Percentiles rank a stretch among this genome's conserved stretches.
These are phyloP conservation scores for Cheilosia scutellata DNA, from an alignment of 2,888 invertebrate species.

Conservation along the genomic window DNA sequence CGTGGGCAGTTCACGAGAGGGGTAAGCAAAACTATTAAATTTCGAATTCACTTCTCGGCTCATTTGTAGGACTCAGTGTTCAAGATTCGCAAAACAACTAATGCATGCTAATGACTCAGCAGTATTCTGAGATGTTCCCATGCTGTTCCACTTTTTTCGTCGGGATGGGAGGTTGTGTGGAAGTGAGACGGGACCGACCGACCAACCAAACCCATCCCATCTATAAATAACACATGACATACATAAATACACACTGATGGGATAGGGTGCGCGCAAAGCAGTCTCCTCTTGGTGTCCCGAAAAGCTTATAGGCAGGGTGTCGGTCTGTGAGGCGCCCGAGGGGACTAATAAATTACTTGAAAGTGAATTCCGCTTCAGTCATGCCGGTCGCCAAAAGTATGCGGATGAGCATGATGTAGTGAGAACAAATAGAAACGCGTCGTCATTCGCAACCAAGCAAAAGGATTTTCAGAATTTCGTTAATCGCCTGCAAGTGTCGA, in stretches of 20 bases:
- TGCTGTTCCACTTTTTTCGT: slow-evolving; percentile 48
- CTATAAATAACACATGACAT: slow-evolving; percentile 75
- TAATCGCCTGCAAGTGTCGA: slow-evolving; percentile 70
- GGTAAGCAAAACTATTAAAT: slow-evolving; percentile 10
- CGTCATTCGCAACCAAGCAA: slow-evolving; percentile 63
- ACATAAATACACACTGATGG: slow-evolving; percentile 56
- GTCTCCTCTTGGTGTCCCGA: slow-evolving; percentile 41
- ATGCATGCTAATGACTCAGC: slow-evolving; percentile 70
- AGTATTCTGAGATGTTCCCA: slow-evolving; percentile 47
- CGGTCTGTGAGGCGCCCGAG: slow-evolving; percentile 38
- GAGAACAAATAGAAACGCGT: slow-evolving; percentile 72
- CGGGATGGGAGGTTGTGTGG: slow-evolving; percentile 37
- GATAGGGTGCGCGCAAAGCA: slow-evolving; percentile 41
- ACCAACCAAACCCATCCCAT: slow-evolving; percentile 50
- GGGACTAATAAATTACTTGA: slow-evolving; percentile 71
- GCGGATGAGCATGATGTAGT: slow-evolving; percentile 72
- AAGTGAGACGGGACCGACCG: slow-evolving; percentile 10
- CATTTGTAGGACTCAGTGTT: slow-evolving; percentile 40
- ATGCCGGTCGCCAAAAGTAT: slow-evolving; percentile 73
- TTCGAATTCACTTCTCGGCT: slow-evolving; percentile 38
- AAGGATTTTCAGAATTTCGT: slow-evolving; percentile 71
- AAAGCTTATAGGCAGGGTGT: slow-evolving; percentile 21
- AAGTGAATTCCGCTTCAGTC: slow-evolving; percentile 59
- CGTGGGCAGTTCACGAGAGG: slow-evolving; percentile 57
- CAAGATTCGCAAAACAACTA: slow-evolving; percentile 49